Evolutionary conservation across 2,113 vertebrate genomes (phyloP).

Genomic region (Micromys minutus): DNA sequence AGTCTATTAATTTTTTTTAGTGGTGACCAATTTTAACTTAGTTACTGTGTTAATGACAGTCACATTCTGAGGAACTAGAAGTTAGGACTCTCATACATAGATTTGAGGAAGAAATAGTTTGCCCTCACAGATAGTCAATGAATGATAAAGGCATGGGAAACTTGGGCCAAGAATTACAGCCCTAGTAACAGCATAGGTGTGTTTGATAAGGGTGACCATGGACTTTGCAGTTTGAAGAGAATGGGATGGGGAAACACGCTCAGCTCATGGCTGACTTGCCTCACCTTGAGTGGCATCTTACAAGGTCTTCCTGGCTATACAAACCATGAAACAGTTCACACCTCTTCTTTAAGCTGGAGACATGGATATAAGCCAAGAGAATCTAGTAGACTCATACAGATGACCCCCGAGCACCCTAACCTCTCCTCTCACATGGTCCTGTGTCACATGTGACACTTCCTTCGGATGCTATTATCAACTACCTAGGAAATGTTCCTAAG

Average conservation of each 20-base stretch:
- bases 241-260: neutral
- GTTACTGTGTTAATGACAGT: neutral
- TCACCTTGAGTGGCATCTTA: no score
- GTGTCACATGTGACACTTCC: no score
- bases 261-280: neutral
- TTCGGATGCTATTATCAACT: neutral
- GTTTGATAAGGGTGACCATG: neutral
- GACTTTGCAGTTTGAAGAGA: neutral
- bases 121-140: neutral
- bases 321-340: neutral
- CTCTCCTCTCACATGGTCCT: neutral
- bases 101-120: neutral
- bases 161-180: neutral
- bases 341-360: neutral
- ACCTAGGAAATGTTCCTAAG: neutral
- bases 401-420: neutral
- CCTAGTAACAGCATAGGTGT: neutral
- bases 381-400: neutral
- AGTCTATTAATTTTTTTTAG: neutral
- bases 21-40: neutral
- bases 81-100: neutral
- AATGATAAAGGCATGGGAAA: neutral
- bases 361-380: neutral
- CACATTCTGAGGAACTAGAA: neutral
- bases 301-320: neutral